Conservation (phyloP, 2,888 invertebrate genomes). For the Griposia aprilina region DNA sequence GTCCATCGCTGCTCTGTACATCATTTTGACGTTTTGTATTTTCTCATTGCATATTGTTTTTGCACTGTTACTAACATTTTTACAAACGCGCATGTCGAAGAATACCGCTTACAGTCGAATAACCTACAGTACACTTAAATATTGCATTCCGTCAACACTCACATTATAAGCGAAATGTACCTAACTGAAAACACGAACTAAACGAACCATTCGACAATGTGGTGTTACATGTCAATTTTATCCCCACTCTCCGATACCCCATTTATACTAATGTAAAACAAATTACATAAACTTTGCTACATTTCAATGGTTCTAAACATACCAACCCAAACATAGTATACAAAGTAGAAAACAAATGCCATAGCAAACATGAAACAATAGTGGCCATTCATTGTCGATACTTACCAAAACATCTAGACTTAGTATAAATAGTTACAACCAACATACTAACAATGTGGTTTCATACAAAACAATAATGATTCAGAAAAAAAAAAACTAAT, state of each 20-base stretch:
- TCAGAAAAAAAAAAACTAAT: background rate
- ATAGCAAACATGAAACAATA: slow-evolving; percentile 68
- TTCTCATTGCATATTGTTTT: slow-evolving; percentile 81
- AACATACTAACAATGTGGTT: slow-evolving; percentile 66
- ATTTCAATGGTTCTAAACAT: slow-evolving; percentile 68
- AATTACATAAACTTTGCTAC: slow-evolving; percentile 62
- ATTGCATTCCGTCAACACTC: slow-evolving; percentile 90
- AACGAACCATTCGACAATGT: slow-evolving; percentile 73
- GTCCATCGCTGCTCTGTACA: slow-evolving; percentile 82
- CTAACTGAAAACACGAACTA: slow-evolving; percentile 79
- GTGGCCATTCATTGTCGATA: slow-evolving; percentile 64
- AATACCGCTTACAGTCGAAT: slow-evolving; percentile 78
- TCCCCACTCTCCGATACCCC: slow-evolving; percentile 46
- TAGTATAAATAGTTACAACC: slow-evolving; percentile 67
- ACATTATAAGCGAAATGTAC: slow-evolving; percentile 72
- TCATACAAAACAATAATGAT: slow-evolving; percentile 36
- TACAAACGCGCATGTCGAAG: slow-evolving; percentile 82
- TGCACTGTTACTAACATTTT: slow-evolving; percentile 80
- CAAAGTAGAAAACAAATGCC: slow-evolving; percentile 68
- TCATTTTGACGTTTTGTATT: slow-evolving; percentile 80
- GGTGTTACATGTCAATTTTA: slow-evolving; percentile 64
- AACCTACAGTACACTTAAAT: slow-evolving; percentile 86
- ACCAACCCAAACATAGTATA: slow-evolving; percentile 69
- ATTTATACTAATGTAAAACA: slow-evolving; percentile 55
- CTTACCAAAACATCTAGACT: slow-evolving; percentile 68